Evolutionary conservation across 2,888 invertebrate genomes (phyloP).

Genomic region (Xestia sexstrigata): DNA sequence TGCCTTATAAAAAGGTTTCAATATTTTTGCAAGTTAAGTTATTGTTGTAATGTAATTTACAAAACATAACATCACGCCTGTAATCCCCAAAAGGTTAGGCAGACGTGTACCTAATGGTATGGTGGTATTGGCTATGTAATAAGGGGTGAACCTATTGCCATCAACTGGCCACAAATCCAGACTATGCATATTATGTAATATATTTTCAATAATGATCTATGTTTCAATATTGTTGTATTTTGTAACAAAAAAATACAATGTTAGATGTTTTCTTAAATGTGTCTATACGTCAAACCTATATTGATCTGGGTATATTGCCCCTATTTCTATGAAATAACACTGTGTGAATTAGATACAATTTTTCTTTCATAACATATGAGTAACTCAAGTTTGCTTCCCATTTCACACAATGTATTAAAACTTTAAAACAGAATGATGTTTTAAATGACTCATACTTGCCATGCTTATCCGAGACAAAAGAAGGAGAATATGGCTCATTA

Average conservation of each 20-base stretch:
- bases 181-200: not conserved
- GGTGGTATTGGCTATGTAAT: no score
- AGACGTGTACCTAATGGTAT: no score
- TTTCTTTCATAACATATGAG: not conserved
- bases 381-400: not conserved
- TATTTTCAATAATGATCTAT: not conserved
- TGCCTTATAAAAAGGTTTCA: not conserved
- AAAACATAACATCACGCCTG: no score
- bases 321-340: constrained; percentile 9
- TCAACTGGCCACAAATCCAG: no score
- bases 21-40: not conserved
- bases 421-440: not conserved
- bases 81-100: no score
- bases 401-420: not conserved
- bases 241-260: not conserved
- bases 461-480: constrained; percentile 1
- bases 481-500: not conserved
- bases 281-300: not conserved
- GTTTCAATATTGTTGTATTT: not conserved
- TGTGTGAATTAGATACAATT: constrained; percentile 3
- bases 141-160: no score
- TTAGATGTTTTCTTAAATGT: not conserved
- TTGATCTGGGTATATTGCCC: not conserved
- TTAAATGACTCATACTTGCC: constrained; percentile 18
- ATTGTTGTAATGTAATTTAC: not conserved